Base-by-base conservation (phyloP, 2,113 vertebrate genomes). In the Heterocephalus glaber region DNA sequence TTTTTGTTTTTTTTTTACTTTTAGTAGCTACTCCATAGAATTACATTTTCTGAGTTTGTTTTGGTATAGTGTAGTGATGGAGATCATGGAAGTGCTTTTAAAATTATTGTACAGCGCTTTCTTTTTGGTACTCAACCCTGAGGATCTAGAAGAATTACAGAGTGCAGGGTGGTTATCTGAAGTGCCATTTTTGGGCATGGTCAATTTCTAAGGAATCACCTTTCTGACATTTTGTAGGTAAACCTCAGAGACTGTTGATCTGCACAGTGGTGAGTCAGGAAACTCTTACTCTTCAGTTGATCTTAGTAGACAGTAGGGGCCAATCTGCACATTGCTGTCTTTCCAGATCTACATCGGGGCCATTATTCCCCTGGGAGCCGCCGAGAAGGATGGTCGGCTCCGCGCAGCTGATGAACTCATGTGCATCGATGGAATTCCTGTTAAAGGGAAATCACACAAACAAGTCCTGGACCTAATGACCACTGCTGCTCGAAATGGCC, bases 401-500 rank as follows among this genome's bases (percentile, higher is more conserved):
- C 99, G 99, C 7, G 99, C 99, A 0, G 99, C 99, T 0, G 99
- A 99, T 10, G 99, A 99, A 96, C 99, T 99, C 76, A 98, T 99
- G 96, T 99, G 99, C 66, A 99, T 99, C 4, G 99, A 99, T 19
- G 99, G 99, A 0, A 98, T 99, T 72, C 98, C 99, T 0, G 99
- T 99, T 2, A 99, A 99, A 96, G 99, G 99, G 83, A 99, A 99
- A 97, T 99, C 99, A 3, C 99, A 99, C 98, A 99, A 99, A 90
- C 99, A 99, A 79, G 99, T 99, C 80, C 97, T 99, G 97, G 99
- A 99, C 97, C 98, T 99, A 58, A 99, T 99, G 99, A 99, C 99
- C 60, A 99, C 99, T 0, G 99, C 99, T 0, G 99, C 99, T 44
- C 99, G 99, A 16, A 99, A 99, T 0, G 99, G 99, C 9, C 99